Evolutionary conservation across 92 coral and sea anemone genomes (phyloP).

Genomic region (Siderastrea radians): DNA sequence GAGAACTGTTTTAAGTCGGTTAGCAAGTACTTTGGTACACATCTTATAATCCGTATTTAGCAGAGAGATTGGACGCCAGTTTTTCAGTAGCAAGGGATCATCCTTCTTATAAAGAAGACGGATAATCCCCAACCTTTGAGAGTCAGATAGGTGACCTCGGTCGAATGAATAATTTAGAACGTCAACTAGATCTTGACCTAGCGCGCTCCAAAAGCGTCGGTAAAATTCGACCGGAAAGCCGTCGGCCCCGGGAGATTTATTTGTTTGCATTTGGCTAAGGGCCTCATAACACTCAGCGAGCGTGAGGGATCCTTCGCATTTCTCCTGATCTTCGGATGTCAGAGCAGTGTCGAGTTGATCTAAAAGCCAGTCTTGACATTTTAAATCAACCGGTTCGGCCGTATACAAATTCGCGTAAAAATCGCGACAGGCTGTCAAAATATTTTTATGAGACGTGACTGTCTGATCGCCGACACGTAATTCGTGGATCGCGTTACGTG

Average conservation of each 20-base stretch:
- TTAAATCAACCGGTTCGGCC: constrained; percentile 1
- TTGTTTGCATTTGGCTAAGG: constrained; percentile 15
- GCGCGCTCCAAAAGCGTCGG: constrained; percentile 7
- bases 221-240: constrained; percentile 46
- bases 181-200: neutral
- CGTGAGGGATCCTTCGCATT: constrained; percentile 37
- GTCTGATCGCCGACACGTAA: too few species aligned
- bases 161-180: neutral
- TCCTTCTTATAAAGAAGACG: constrained; percentile 30
- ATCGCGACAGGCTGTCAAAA: neutral
- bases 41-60: constrained; percentile 32
- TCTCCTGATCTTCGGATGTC: neutral
- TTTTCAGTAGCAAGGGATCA: constrained; percentile 4
- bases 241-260: constrained; percentile 29
- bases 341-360: neutral
- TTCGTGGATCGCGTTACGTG: too few species aligned
- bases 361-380: constrained; percentile 32
- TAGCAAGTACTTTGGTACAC: constrained; percentile 12
- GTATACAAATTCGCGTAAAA: constrained; percentile 22
- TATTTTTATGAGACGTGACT: too few species aligned
- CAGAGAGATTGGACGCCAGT: constrained; percentile 17
- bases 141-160: neutral
- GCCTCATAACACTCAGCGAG: constrained; percentile 10
- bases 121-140: constrained; percentile 2
- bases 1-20: constrained; percentile 10